These are phyloP conservation scores for Apocheima hispidaria DNA, from an alignment of 2,888 invertebrate genomes.

Conservation along the genomic window DNA sequence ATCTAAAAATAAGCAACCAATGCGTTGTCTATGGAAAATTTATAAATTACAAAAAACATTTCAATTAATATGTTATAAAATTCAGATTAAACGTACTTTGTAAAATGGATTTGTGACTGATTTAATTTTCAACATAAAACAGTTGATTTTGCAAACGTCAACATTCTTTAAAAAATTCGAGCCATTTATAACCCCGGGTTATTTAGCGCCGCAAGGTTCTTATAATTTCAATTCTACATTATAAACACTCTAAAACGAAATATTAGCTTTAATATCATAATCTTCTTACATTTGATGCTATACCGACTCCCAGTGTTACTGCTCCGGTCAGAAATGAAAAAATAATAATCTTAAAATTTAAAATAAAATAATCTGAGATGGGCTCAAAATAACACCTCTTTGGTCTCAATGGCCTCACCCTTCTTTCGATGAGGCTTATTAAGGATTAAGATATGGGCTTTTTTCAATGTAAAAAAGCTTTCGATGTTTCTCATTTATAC, in stretches of 20 bases:
- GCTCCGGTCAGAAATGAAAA: slow-evolving; percentile 57
- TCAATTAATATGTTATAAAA: no score
- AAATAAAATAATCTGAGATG: slow-evolving; percentile 69
- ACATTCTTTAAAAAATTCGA: background rate
- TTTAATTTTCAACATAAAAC: no score
- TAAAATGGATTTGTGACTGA: no score
- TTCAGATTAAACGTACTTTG: no score
- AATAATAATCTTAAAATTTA: slow-evolving; percentile 42
- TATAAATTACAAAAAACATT: no score
- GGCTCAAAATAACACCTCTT: slow-evolving; percentile 79
- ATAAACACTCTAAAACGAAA: slow-evolving; percentile 18
- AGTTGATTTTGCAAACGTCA: background rate
- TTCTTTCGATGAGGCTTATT: slow-evolving; percentile 76
- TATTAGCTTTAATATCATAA: slow-evolving; percentile 48
- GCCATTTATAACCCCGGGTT: no score
- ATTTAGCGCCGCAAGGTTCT: background rate
- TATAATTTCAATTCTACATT: slow-evolving; percentile 2
- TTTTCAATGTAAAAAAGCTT: slow-evolving; percentile 81
- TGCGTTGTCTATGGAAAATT: no score
- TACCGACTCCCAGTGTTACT: slow-evolving; percentile 73
- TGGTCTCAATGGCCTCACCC: slow-evolving; percentile 73
- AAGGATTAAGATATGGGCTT: slow-evolving; percentile 83
- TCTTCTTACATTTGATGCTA: slow-evolving; percentile 56
- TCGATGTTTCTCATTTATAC: slow-evolving; percentile 72
- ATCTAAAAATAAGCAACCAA: no score